phyloP scores from a whole-genome alignment of 1,140 invertebrate genomes.

The Drosophila aff. region DNA sequence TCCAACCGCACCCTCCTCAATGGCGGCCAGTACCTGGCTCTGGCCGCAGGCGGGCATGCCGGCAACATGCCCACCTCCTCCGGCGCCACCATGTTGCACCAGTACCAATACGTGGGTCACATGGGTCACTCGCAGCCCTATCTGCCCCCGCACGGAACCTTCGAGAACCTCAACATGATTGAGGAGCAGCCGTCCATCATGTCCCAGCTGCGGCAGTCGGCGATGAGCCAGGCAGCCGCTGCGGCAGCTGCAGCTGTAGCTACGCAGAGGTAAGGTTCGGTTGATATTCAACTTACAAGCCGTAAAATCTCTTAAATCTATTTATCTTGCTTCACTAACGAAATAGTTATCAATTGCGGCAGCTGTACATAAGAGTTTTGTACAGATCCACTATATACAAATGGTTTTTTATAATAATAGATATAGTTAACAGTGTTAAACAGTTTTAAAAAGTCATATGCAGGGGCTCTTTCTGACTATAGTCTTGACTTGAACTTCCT shows the following conservation, averaged over 20 bases:
- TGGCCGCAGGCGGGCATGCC: constrained; percentile 50
- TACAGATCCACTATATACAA: too few relatives aligned
- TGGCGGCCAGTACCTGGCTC: constrained; percentile 60
- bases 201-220: constrained; percentile 78
- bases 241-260: constrained; percentile 42
- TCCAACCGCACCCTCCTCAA: constrained; percentile 88
- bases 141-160: constrained; percentile 88
- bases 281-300: not conserved
- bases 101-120: constrained; percentile 82
- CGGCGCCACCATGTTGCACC: constrained; percentile 77
- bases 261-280: constrained; percentile 52
- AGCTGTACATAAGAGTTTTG: too few relatives aligned
- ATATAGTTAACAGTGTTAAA: too few relatives aligned
- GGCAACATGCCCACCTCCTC: constrained; percentile 69
- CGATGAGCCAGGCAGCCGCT: constrained; percentile 71
- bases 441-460: too few relatives aligned
- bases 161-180: constrained; percentile 88
- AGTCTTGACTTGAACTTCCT: not conserved
- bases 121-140: constrained; percentile 86
- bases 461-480: too few relatives aligned
- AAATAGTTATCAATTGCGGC: too few relatives aligned
- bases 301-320: too few relatives aligned
- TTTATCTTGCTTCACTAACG: too few relatives aligned
- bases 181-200: constrained; percentile 85
- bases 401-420: too few relatives aligned